phyloP scores from a whole-genome alignment of 2,888 invertebrate species.

The Synergus umbraculus region DNA sequence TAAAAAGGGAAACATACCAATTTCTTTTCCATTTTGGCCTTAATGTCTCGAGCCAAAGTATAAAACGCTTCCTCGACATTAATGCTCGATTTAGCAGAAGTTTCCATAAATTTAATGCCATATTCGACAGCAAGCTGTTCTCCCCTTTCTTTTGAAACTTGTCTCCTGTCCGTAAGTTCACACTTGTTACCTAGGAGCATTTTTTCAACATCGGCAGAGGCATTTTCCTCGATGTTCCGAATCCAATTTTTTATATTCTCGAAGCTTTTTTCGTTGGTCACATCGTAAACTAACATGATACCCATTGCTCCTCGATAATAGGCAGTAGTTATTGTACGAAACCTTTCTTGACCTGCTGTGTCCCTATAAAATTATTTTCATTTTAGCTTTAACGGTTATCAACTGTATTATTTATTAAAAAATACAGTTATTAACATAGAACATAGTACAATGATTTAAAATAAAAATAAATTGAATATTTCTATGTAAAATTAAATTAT shows the following conservation, averaged over 20 bases:
- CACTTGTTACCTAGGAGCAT: slow-evolving; percentile 99
- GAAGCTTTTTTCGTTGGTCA: slow-evolving; percentile 99
- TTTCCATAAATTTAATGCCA: slow-evolving; percentile 99
- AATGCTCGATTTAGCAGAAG: slow-evolving; percentile 98
- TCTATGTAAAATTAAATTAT: not conserved
- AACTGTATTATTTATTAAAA: slow-evolving; percentile 77
- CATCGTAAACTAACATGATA: slow-evolving; percentile 99
- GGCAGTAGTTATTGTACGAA: slow-evolving; percentile 99
- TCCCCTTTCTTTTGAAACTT: slow-evolving; percentile 96
- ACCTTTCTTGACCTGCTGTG: slow-evolving; percentile 99
- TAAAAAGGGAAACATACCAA: slow-evolving; percentile 83
- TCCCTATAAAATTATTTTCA: slow-evolving; percentile 84
- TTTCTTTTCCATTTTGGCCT: slow-evolving; percentile 98
- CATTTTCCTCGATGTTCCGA: slow-evolving; percentile 99
- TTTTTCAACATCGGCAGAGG: slow-evolving; percentile 98
- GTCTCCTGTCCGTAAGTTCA: slow-evolving; percentile 96
- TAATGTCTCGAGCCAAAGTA: slow-evolving; percentile 97
- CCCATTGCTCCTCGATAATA: slow-evolving; percentile 99
- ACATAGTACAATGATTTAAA: slow-evolving; percentile 53
- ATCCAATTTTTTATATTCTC: slow-evolving; percentile 99
- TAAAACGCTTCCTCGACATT: slow-evolving; percentile 99
- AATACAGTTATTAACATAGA: too few relatives aligned
- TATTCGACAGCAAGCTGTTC: slow-evolving; percentile 98
- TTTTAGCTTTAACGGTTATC: slow-evolving; percentile 60
- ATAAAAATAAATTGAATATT: slow-evolving; percentile 40